phyloP scores from a whole-genome alignment of 1,140 invertebrate genomes.

The Zeugodacus cucurbitae region DNA sequence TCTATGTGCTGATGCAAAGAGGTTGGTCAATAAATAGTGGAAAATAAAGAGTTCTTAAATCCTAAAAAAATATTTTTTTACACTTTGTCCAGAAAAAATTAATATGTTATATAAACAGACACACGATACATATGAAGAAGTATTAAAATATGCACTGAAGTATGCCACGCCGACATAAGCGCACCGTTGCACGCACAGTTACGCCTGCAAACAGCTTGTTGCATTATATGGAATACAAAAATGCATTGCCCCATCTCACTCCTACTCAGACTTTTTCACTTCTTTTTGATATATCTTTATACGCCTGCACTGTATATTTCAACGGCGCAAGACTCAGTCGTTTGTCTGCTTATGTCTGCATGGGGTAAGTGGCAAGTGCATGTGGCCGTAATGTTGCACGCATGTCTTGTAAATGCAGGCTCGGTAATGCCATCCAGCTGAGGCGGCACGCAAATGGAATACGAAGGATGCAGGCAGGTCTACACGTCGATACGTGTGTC shows the following conservation, averaged over 20 bases:
- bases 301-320: too few species aligned
- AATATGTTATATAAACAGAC: background rate
- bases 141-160: background rate
- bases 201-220: background rate
- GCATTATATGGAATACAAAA: too few species aligned
- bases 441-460: background rate
- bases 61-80: too few species aligned
- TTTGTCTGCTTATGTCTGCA: background rate
- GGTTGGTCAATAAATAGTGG: too few species aligned
- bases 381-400: background rate
- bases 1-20: too few species aligned
- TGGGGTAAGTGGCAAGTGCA: background rate
- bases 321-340: too few species aligned
- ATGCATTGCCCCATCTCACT: too few species aligned
- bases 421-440: background rate
- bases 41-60: too few species aligned
- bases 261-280: too few species aligned
- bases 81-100: background rate
- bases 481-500: background rate
- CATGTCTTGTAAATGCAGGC: background rate
- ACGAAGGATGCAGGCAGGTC: background rate
- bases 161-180: too few species aligned
- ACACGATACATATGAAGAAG: background rate
- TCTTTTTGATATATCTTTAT: too few species aligned
- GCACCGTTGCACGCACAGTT: background rate